Conservation (phyloP, 1,140 invertebrate genomes). For the Philopotamus ludificatus region DNA sequence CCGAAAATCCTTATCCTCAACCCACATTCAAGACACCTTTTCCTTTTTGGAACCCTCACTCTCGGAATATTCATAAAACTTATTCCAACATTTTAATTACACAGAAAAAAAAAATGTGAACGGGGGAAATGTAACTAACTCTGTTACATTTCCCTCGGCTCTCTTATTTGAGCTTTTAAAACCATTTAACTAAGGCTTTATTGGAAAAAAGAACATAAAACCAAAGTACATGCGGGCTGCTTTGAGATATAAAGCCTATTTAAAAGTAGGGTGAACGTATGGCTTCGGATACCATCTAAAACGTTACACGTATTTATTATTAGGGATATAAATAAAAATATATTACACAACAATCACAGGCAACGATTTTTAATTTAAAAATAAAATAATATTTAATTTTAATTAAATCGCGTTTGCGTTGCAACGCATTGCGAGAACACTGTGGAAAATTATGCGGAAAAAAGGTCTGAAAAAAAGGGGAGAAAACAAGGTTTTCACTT, state of each 20-base stretch:
- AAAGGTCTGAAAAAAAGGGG: constrained; percentile 13
- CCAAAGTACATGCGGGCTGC: constrained; percentile 21
- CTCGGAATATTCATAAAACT: constrained; percentile 22
- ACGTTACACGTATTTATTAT: neutral
- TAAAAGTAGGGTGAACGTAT: constrained; percentile 15
- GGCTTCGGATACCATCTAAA: neutral
- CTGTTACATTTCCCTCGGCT: neutral
- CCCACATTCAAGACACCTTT: constrained; percentile 10
- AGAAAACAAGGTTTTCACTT: constrained; percentile 26
- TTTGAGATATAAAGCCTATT: constrained; percentile 29
- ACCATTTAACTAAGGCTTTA: neutral
- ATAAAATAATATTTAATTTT: neutral
- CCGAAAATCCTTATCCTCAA: constrained; percentile 14
- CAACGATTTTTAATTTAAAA: no score
- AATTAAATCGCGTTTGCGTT: neutral
- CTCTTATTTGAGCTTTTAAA: neutral
- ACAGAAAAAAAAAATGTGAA: neutral
- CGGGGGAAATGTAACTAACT: neutral
- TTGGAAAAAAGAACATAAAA: constrained; percentile 14
- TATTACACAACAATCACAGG: no score
- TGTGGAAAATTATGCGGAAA: constrained; percentile 16
- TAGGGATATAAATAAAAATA: no score
- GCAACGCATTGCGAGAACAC: constrained; percentile 1
- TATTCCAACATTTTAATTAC: neutral
- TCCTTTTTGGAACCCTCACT: constrained; percentile 26